Base-by-base conservation (phyloP, 2,113 vertebrate genomes). In the Gadus macrocephalus region DNA sequence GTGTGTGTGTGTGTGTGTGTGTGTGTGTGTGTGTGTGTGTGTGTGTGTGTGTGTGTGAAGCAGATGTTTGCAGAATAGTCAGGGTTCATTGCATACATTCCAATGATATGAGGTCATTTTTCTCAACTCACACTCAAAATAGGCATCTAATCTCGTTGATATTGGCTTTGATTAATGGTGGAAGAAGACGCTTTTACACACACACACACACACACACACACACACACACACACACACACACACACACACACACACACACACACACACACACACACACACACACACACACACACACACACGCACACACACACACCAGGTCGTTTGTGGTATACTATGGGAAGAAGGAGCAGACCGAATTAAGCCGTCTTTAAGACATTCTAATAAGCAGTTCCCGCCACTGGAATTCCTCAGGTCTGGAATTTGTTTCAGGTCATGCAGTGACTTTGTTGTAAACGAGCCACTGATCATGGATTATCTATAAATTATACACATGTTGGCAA, bases 361-460 rank as follows among this genome's bases (percentile, higher is more conserved):
- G 42, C 42, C 12, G 42, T 49, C 8, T 88, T 86, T 78, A 86
- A 25, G 42, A 78, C 73, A 63, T 68, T 65, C 75, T 89, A 88
- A 89, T 85, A 74, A 82, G 74, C 75, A 72, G 74, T 64, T 74
- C 25, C 12, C 42, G 7, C 2, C 5, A 22, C 56, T 65, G 74
- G 76, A 79, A 78, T 85, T 83, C 69, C 72, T 73, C 61, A 61
- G 73, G 63, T 73, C 56, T 16, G 27, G 62, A 59, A 59, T 81
- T 69, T 78, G 74, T 62, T 80, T 49, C 15, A 31, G 49, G 53
- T 69, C 42, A 35, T 81, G 66, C 38, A 76, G 62, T 71, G 22
- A 14, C 71, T 69, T 25, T 63, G 61, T 14, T 75, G 66, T 69
- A 66, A 78, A 49, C 70, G 66, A 69, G 53, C 15, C 53, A 20